Conservation (phyloP, 2,888 invertebrate species). For the Hybos culiciformis region DNA sequence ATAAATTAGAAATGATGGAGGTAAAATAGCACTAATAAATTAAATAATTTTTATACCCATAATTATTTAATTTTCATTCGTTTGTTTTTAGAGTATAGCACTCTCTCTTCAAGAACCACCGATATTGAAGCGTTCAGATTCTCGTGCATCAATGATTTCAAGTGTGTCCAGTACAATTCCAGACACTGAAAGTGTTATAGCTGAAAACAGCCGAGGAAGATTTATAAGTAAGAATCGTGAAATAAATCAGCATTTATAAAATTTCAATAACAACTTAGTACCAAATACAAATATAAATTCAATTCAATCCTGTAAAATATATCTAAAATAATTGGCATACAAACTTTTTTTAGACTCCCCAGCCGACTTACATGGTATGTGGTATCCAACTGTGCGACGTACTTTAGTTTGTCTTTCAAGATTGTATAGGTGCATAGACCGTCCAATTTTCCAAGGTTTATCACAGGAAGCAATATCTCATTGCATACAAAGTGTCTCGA, state of each 20-base stretch:
- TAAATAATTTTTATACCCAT: not conserved
- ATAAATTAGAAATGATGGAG: slow-evolving; percentile 97
- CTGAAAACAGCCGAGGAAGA: slow-evolving; percentile 25
- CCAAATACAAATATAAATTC: not conserved
- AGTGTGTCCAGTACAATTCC: slow-evolving; percentile 52
- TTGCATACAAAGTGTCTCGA: slow-evolving; percentile 80
- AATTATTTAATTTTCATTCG: not conserved
- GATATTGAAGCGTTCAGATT: slow-evolving; percentile 46
- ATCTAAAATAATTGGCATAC: not conserved
- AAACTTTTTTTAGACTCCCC: slow-evolving; percentile 48
- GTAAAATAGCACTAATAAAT: slow-evolving; percentile 26
- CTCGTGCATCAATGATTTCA: slow-evolving; percentile 54
- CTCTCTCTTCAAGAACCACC: slow-evolving; percentile 46
- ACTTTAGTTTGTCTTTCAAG: slow-evolving; percentile 90
- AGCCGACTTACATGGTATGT: slow-evolving; percentile 97
- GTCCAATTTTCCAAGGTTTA: slow-evolving; percentile 88
- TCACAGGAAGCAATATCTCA: slow-evolving; percentile 90
- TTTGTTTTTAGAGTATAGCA: slow-evolving; percentile 45
- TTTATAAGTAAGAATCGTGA: slow-evolving; percentile 27
- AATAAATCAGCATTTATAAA: not conserved
- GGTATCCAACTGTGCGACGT: slow-evolving; percentile 95
- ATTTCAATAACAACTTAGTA: not conserved
- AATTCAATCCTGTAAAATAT: not conserved
- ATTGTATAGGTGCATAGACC: slow-evolving; percentile 76
- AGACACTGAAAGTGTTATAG: slow-evolving; percentile 54